Evolutionary conservation across 2,888 invertebrate species (phyloP), one percentile per base, ranked within the genome.

Genomic region (Andricus curvator): DNA sequence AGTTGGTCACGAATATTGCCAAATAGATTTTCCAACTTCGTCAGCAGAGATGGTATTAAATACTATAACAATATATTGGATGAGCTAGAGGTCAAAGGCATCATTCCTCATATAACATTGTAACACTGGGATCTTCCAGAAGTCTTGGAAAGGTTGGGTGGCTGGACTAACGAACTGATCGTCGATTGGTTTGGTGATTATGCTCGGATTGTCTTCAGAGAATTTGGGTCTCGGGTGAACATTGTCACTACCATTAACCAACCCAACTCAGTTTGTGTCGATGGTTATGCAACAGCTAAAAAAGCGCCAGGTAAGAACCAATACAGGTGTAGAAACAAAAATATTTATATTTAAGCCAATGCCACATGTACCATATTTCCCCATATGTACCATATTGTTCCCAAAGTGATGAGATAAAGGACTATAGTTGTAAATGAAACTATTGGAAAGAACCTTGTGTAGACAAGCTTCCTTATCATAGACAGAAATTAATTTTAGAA

Each of bases 201-300:
- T 81, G 95, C 95, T 0, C 92, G 93, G 85, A 93, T 95, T 48
- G 91, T 94, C 20, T 94, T 94, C 82, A 88, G 92, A 65, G 85
- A 92, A 25, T 94, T 94, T 67, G 94, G 94, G 0, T 90, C 93
- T 76, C 90, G 93, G 77, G 94, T 95, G 0, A 92, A 93, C 88
- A 88, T 90, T 51, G 96, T 96, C 95, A 94, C 95, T 68, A 96
- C 96, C 0, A 93, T 96, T 84, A 96, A 96, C 88, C 96, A 96
- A 87, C 95, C 95, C 15, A 22, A 8, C 6, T 15, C 15, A 2
- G 4, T 68, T 22, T 44, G 22, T 13, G 3, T 15, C 4, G n/a
- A 6, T 15, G 67, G 67, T 44, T 68, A 68, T 68, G 67, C n/a
- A 68, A 11, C 13, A 4, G 9, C 25, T 15, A 1, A 44, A 4